These are phyloP conservation scores for Dryomyza anilis DNA, from an alignment of 2,888 invertebrate species.

Conservation along the genomic window DNA sequence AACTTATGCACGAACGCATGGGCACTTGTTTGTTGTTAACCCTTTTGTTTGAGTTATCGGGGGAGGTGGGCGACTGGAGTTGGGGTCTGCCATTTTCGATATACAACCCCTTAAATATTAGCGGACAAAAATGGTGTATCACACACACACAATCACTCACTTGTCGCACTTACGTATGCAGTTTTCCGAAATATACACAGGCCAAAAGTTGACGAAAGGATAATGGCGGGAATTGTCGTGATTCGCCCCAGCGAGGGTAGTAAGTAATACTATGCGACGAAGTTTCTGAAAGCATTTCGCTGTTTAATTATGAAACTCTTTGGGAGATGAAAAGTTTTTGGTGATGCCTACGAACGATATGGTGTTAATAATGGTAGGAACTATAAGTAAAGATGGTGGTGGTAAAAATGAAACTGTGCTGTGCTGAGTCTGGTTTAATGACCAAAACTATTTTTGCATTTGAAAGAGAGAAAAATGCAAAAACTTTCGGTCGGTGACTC, in stretches of 20 bases:
- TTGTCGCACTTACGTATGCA: constrained; percentile 5
- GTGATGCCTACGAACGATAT: too few species aligned
- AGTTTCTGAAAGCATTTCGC: constrained; percentile 21
- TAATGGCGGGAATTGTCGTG: background rate
- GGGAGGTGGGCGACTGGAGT: background rate
- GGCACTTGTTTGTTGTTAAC: constrained; percentile 18
- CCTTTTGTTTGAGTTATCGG: background rate
- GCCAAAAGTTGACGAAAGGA: background rate
- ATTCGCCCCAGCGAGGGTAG: background rate
- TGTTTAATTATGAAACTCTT: constrained; percentile 19
- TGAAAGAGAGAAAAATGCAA: constrained; percentile 14
- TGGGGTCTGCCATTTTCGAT: too few species aligned
- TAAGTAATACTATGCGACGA: background rate
- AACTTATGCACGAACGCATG: background rate
- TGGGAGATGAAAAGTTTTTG: background rate
- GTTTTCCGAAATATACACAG: background rate
- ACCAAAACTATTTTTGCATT: constrained; percentile 13
- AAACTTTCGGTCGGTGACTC: too few species aligned
- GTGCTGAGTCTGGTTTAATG: background rate
- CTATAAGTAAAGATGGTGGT: background rate
- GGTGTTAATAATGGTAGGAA: background rate
- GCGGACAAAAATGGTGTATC: constrained; percentile 21
- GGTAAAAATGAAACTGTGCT: background rate
- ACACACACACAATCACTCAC: background rate
- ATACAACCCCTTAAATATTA: too few species aligned